These are phyloP conservation scores for Drosophila buzzatii DNA, from an alignment of 2,888 invertebrate species.

Conservation along the genomic window DNA sequence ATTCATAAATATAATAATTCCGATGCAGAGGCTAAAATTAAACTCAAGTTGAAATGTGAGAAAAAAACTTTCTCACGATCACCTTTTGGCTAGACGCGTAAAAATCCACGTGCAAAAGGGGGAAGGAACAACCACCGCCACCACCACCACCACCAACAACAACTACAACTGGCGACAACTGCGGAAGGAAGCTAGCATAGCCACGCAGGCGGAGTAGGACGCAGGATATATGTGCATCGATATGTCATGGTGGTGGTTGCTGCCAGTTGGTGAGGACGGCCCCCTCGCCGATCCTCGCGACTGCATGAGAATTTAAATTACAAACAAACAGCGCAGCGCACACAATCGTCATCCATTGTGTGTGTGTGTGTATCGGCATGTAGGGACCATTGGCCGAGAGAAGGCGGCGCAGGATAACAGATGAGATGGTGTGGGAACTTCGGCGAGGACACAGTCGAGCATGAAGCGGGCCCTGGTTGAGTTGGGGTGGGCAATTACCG, in stretches of 20 bases:
- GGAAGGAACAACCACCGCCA: constrained; percentile 76
- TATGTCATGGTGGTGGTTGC: constrained; percentile 43
- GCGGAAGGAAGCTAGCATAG: constrained; percentile 61
- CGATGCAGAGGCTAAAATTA: constrained; percentile 69
- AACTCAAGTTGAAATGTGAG: constrained; percentile 73
- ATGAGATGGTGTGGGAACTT: constrained; percentile 72
- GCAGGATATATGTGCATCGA: constrained; percentile 54
- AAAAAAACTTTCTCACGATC: constrained; percentile 83
- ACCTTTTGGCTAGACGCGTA: constrained; percentile 67
- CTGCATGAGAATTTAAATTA: constrained; percentile 79
- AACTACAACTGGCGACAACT: constrained; percentile 54
- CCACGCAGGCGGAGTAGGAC: constrained; percentile 72
- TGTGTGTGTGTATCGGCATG: constrained; percentile 62
- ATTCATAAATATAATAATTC: constrained; percentile 76
- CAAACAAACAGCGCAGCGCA: constrained; percentile 58
- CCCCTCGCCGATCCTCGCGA: constrained; percentile 50
- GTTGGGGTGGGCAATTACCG: constrained; percentile 53
- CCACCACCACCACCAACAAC: constrained; percentile 34
- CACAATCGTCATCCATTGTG: constrained; percentile 65
- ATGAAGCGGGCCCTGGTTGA: constrained; percentile 60
- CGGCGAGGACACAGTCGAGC: constrained; percentile 69
- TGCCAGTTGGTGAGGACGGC: constrained; percentile 36
- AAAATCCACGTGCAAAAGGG: constrained; percentile 84
- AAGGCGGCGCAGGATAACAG: constrained; percentile 54
- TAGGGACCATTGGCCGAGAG: constrained; percentile 40